Conservation (phyloP, 2,888 invertebrate genomes). For the Rhogogaster chlorosoma region DNA sequence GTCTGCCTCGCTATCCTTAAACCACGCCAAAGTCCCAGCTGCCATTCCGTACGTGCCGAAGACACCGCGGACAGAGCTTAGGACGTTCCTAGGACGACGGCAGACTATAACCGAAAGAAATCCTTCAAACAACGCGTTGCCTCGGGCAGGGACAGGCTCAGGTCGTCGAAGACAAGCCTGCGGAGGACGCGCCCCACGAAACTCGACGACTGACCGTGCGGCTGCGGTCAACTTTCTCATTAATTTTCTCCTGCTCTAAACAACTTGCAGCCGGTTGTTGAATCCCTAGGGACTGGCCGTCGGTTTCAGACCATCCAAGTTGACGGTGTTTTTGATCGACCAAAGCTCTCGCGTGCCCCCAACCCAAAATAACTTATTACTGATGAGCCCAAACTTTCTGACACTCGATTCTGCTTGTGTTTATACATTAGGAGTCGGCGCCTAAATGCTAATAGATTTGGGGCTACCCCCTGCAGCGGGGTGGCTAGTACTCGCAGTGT, state of each 20-base stretch:
- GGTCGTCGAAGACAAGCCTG: constrained; percentile 35
- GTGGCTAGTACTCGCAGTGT: not conserved
- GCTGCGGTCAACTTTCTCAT: constrained; percentile 39
- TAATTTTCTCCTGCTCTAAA: constrained; percentile 40
- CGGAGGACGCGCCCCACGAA: constrained; percentile 20
- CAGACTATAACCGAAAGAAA: not conserved
- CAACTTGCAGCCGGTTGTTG: constrained; percentile 32
- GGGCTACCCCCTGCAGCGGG: not conserved
- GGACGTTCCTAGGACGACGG: constrained; percentile 2
- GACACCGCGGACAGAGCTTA: constrained; percentile 19
- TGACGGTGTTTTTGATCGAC: constrained; percentile 23
- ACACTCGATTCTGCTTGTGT: not conserved
- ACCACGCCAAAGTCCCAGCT: constrained; percentile 30
- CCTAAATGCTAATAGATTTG: not conserved
- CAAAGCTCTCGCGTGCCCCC: constrained; percentile 1
- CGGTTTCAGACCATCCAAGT: constrained; percentile 14
- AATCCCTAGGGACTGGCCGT: constrained; percentile 21
- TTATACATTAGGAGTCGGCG: not conserved
- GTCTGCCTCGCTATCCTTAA: not conserved
- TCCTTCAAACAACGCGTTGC: constrained; percentile 30
- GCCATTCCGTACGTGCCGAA: constrained; percentile 45
- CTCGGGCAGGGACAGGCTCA: constrained; percentile 11
- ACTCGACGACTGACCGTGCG: constrained; percentile 2
- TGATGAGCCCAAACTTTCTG: constrained; percentile 1
- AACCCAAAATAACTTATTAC: constrained; percentile 16